A percentile compares a stretch with the other conserved stretches of the same genome.
These are phyloP conservation scores for Epinotia brunnichana DNA, from an alignment of 2,888 invertebrate genomes.

Conservation along the genomic window DNA sequence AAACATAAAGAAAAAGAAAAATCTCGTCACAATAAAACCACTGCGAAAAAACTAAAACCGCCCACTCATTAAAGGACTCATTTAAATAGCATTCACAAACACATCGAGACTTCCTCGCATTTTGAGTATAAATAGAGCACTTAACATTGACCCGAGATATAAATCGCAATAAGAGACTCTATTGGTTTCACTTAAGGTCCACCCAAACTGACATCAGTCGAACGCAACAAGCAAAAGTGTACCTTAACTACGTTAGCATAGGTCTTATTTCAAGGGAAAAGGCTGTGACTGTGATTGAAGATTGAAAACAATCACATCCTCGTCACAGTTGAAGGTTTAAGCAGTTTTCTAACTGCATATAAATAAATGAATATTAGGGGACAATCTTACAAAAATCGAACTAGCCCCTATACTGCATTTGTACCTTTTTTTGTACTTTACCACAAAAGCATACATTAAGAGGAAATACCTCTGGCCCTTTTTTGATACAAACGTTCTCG, in stretches of 20 bases:
- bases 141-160: constrained; percentile 30
- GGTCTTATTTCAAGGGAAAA: background rate
- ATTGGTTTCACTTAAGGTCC: constrained; percentile 8
- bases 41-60: background rate
- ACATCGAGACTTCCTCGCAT: constrained; percentile 5
- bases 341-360: background rate
- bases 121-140: constrained; percentile 32
- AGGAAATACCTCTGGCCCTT: no score
- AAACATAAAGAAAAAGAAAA: no score
- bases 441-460: no score
- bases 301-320: constrained; percentile 58
- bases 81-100: background rate
- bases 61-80: background rate
- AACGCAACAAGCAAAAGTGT: background rate
- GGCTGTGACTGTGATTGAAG: background rate
- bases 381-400: no score
- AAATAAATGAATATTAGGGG: no score
- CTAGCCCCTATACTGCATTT: no score
- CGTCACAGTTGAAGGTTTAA: constrained; percentile 32
- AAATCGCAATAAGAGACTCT: constrained; percentile 1
- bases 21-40: no score
- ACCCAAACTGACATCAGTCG: background rate
- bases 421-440: no score
- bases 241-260: background rate
- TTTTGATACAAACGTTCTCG: no score